Conservation (phyloP, 2,888 invertebrate genomes). For the Drosophila kanekoi region DNA sequence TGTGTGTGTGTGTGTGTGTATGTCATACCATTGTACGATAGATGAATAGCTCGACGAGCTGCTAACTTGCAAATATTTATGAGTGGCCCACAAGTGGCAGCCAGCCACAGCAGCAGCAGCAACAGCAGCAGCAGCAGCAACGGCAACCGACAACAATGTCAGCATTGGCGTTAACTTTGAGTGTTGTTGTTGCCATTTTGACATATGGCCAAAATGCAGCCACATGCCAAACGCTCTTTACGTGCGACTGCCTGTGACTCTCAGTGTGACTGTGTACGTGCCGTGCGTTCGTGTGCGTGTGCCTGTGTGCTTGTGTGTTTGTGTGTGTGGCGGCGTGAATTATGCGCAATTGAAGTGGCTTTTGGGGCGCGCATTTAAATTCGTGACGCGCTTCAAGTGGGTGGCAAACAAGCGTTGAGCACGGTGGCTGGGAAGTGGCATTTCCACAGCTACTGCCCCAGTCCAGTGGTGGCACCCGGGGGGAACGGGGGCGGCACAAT, state of each 20-base stretch:
- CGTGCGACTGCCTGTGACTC: conserved; percentile 44
- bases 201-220: conserved; percentile 80
- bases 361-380: conserved; percentile 76
- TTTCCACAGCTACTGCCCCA: not conserved
- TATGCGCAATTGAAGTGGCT: conserved; percentile 79
- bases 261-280: conserved; percentile 13
- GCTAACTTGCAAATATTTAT: conserved; percentile 82
- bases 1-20: conserved; percentile 24
- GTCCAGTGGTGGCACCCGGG: not conserved
- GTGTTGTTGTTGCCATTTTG: conserved; percentile 80
- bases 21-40: conserved; percentile 60
- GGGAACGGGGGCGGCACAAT: conserved; percentile 47
- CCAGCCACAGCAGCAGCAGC: conserved; percentile 31
- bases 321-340: conserved; percentile 68
- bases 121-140: conserved; percentile 22
- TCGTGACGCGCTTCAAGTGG: conserved; percentile 77
- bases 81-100: conserved; percentile 79
- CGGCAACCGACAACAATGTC: conserved; percentile 63
- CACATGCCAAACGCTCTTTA: conserved; percentile 70
- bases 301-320: conserved; percentile 17
- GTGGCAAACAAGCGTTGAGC: conserved; percentile 69
- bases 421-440: conserved; percentile 23
- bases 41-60: conserved; percentile 81
- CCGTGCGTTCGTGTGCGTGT: conserved; percentile 4
- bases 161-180: conserved; percentile 64